Conservation (phyloP, 2,797 vertebrate genomes). For the Spheniscus humboldti region DNA sequence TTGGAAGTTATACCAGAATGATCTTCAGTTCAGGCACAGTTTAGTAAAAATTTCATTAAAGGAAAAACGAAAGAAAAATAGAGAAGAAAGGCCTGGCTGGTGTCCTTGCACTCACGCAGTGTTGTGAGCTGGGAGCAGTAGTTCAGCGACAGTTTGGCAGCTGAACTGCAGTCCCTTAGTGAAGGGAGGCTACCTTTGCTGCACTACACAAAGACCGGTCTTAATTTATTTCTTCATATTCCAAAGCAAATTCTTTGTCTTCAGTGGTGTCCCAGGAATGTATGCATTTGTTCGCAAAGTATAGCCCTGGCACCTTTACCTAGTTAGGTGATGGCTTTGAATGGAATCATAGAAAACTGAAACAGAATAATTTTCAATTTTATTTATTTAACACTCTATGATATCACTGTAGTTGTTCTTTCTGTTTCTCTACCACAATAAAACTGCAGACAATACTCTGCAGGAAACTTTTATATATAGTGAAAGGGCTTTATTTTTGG, state of each 20-base stretch:
- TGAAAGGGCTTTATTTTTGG: conserved; percentile 56
- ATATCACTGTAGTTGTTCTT: conserved; percentile 28
- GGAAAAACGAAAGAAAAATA: background rate
- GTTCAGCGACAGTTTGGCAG: background rate
- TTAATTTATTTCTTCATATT: conserved; percentile 29
- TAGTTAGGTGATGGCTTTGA: background rate
- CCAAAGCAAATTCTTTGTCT: background rate
- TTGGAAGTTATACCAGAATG: background rate
- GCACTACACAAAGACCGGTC: background rate
- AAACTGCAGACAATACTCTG: conserved; percentile 58
- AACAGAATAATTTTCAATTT: conserved; percentile 56
- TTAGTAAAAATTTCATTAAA: background rate
- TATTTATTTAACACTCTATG: conserved; percentile 62
- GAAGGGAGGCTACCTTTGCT: background rate
- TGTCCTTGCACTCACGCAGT: background rate
- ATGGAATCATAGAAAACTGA: conserved; percentile 55
- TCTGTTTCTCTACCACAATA: conserved; percentile 39
- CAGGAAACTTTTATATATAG: conserved; percentile 47
- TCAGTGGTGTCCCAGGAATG: conserved; percentile 15
- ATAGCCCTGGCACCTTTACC: conserved; percentile 1
- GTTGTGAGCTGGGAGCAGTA: background rate
- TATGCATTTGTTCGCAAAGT: conserved; percentile 34
- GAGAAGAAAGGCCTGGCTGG: conserved; percentile 1
- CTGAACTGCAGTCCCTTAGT: background rate
- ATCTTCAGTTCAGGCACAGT: background rate